A percentile compares a stretch with the other conserved stretches of the same genome.
Conservation (phyloP, 2,888 invertebrate species). For the Phyllotreta cruciferae region DNA sequence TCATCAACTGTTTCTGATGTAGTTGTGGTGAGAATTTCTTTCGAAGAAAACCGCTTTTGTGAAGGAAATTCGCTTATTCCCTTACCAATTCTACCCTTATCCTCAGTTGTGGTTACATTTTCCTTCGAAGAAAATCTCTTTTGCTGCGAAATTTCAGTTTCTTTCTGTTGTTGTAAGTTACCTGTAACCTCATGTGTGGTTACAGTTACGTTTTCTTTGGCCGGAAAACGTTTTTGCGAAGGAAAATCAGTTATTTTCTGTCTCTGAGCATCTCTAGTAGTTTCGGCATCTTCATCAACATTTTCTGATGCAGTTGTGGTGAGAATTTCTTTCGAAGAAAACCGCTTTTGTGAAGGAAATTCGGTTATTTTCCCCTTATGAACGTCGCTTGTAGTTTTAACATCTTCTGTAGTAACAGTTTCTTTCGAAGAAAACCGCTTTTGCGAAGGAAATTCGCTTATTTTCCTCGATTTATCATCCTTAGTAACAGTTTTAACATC, state of each 20-base stretch:
- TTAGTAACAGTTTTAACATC: background rate
- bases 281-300: background rate
- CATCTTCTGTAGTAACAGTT: background rate
- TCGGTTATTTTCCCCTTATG: too few species aligned
- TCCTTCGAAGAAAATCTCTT: too few species aligned
- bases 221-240: background rate
- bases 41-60: background rate
- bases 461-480: background rate
- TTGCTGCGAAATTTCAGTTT: too few species aligned
- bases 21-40: background rate
- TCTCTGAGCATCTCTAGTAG: conserved; percentile 29
- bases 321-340: background rate
- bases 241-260: conserved; percentile 2
- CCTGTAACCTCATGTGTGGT: background rate
- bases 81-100: too few species aligned
- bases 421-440: background rate
- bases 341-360: too few species aligned
- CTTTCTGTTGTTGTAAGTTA: too few species aligned
- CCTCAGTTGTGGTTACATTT: too few species aligned
- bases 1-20: background rate
- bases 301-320: background rate
- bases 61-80: too few species aligned
- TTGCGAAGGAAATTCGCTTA: background rate
- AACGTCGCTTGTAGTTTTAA: too few species aligned
- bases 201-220: background rate